Evolutionary conservation across 2,113 vertebrate species (phyloP).

Genomic region (Sceloporus tristichus): DNA sequence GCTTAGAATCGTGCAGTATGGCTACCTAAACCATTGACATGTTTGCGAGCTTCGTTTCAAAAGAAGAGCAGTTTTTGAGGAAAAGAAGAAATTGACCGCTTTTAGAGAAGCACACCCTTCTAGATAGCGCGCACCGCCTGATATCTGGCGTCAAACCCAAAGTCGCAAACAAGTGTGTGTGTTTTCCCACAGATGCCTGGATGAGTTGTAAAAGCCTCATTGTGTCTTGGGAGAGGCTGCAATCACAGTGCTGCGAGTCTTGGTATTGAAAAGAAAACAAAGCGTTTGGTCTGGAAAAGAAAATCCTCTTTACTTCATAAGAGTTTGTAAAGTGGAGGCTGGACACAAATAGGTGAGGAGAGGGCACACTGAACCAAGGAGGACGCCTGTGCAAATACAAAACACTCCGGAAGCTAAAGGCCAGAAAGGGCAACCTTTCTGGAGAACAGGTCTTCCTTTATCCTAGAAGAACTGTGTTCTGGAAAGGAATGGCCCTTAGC

Average conservation of each 20-base stretch:
- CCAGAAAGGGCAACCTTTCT: constrained; percentile 5
- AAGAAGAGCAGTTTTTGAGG: not conserved
- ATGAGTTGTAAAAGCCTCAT: constrained; percentile 29
- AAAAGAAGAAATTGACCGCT: constrained; percentile 34
- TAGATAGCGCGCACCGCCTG: constrained; percentile 33
- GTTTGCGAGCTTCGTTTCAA: not conserved
- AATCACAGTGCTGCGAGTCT: constrained; percentile 82
- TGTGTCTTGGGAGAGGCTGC: constrained; percentile 61
- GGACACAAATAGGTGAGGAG: constrained; percentile 43
- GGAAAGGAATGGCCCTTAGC: not conserved
- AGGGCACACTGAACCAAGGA: not conserved
- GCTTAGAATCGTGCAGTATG: constrained; percentile 10
- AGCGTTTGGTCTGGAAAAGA: constrained; percentile 78
- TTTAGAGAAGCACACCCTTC: constrained; percentile 28
- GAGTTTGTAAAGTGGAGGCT: constrained; percentile 76
- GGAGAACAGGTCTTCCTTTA: not conserved
- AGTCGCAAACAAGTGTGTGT: not conserved
- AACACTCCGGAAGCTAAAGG: constrained; percentile 60
- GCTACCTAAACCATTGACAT: constrained; percentile 25
- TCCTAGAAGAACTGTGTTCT: accelerated
- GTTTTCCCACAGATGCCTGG: not conserved
- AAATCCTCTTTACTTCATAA: constrained; percentile 69
- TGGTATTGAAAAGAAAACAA: constrained; percentile 65
- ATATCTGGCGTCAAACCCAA: not conserved
- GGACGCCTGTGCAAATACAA: constrained; percentile 44